Evolutionary conservation across 2,888 invertebrate genomes (phyloP).

Genomic region (Ptychoptera albimana): DNA sequence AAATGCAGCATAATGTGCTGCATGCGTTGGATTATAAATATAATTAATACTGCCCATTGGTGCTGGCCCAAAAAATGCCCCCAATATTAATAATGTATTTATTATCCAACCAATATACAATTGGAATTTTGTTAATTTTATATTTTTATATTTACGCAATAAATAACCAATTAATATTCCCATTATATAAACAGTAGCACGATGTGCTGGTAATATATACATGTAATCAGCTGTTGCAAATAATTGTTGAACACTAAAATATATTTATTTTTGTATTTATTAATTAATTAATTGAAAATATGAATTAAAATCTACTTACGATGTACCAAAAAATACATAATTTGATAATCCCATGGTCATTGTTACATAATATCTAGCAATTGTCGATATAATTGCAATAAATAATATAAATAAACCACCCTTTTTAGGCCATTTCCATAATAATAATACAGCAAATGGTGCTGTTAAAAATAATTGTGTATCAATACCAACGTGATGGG

Average conservation of each 20-base stretch:
- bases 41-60: slow-evolving; percentile 46
- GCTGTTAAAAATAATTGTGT: slow-evolving; percentile 48
- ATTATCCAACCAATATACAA: slow-evolving; percentile 39
- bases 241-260: slow-evolving; percentile 40
- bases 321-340: slow-evolving; percentile 50
- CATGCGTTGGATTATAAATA: slow-evolving; percentile 42
- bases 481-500: slow-evolving; percentile 55
- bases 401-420: slow-evolving; percentile 32
- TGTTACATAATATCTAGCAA: slow-evolving; percentile 43
- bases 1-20: slow-evolving; percentile 51
- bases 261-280: slow-evolving; percentile 6
- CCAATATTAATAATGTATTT: slow-evolving; percentile 34
- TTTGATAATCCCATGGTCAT: slow-evolving; percentile 41
- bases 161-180: slow-evolving; percentile 45
- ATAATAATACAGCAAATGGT: slow-evolving; percentile 36
- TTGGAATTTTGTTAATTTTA: slow-evolving; percentile 27
- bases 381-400: slow-evolving; percentile 38
- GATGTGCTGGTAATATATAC: slow-evolving; percentile 47
- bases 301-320: slow-evolving; percentile 37
- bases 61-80: slow-evolving; percentile 42
- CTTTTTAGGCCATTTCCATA: slow-evolving; percentile 44
- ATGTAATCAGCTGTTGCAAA: slow-evolving; percentile 52
- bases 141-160: slow-evolving; percentile 32
- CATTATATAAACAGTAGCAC: slow-evolving; percentile 51
- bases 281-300: slow-evolving; percentile 3